Conservation (phyloP, 2,888 invertebrate genomes). For the Plemyria rubiginata region DNA sequence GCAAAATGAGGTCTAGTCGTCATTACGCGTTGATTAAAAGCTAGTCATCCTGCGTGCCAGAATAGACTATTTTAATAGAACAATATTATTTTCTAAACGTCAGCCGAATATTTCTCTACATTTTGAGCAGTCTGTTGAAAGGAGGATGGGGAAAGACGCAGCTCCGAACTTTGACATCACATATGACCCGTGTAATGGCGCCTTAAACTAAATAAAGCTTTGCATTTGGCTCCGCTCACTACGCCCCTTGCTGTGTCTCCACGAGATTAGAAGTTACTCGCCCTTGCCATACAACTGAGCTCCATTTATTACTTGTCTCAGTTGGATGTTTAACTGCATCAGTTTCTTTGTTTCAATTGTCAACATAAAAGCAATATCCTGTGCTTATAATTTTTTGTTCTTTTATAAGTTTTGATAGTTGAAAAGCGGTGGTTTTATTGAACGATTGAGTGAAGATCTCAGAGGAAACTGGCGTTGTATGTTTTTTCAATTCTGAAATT, state of each 20-base stretch:
- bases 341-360: constrained; percentile 29
- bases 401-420: too few relatives aligned
- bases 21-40: too few relatives aligned
- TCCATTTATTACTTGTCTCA: constrained; percentile 42
- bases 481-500: too few relatives aligned
- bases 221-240: constrained; percentile 73
- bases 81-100: too few relatives aligned
- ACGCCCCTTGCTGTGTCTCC: constrained; percentile 71
- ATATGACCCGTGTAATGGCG: constrained; percentile 84
- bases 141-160: constrained; percentile 48
- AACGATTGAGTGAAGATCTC: too few relatives aligned
- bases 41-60: too few relatives aligned
- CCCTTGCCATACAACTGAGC: constrained; percentile 39
- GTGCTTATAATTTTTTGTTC: too few relatives aligned
- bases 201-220: constrained; percentile 83
- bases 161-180: constrained; percentile 80
- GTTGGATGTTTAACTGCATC: constrained; percentile 39
- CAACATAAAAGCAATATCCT: constrained; percentile 25
- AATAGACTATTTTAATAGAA: too few relatives aligned
- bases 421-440: too few relatives aligned
- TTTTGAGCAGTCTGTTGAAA: constrained; percentile 42
- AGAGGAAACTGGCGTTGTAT: too few relatives aligned
- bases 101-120: constrained; percentile 18
- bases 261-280: constrained; percentile 65
- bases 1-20: too few relatives aligned